phyloP scores from a whole-genome alignment of 1,140 invertebrate genomes.

The Chlorops oryzae region DNA sequence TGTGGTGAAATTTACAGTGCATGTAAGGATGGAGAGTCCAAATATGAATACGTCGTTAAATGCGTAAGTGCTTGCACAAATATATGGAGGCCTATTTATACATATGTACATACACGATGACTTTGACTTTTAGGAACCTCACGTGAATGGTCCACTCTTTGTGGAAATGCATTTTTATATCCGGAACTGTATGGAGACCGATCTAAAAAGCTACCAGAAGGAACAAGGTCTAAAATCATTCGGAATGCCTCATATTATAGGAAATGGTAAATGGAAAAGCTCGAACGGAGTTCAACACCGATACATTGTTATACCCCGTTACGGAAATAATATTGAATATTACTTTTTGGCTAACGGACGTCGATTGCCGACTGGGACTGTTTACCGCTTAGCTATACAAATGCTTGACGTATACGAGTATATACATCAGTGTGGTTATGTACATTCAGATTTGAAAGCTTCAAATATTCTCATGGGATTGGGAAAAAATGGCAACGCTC shows the following conservation, averaged over 20 bases:
- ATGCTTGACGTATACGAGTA: constrained; percentile 83
- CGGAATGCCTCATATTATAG: constrained; percentile 81
- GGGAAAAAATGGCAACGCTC: constrained; percentile 58
- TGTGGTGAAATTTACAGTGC: constrained; percentile 90
- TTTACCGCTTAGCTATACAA: constrained; percentile 76
- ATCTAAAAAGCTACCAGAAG: constrained; percentile 72
- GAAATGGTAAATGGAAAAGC: constrained; percentile 75
- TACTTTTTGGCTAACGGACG: constrained; percentile 66
- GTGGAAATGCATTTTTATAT: constrained; percentile 95
- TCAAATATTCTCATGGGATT: constrained; percentile 78
- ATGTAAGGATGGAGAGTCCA: constrained; percentile 52
- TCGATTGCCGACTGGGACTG: constrained; percentile 64
- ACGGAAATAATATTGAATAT: constrained; percentile 83
- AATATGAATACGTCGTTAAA: constrained; percentile 69
- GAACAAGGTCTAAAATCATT: constrained; percentile 65
- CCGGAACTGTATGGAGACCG: constrained; percentile 71
- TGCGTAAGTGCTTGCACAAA: constrained; percentile 56
- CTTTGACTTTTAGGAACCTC: constrained; percentile 79
- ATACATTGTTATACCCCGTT: constrained; percentile 88
- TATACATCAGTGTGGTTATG: constrained; percentile 77
- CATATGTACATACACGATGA: too few relatives aligned
- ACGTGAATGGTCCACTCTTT: constrained; percentile 88
- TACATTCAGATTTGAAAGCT: constrained; percentile 90
- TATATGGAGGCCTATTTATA: too few relatives aligned
- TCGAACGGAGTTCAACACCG: constrained; percentile 72